These are phyloP conservation scores for Ophion slaviceki DNA, from an alignment of 2,888 invertebrate genomes.

Conservation along the genomic window DNA sequence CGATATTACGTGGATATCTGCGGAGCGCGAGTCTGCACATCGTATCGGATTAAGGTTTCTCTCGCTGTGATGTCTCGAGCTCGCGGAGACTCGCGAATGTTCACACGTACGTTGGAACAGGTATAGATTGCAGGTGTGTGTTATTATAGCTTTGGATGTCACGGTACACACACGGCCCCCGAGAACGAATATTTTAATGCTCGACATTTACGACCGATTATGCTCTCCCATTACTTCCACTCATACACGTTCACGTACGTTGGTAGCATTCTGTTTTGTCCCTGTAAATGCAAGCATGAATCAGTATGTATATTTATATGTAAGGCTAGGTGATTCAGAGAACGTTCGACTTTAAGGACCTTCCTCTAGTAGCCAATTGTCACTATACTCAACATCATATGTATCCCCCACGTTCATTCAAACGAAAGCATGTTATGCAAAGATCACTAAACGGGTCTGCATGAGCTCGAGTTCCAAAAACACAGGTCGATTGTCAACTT, in stretches of 20 bases:
- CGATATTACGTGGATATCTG: conserved; percentile 47
- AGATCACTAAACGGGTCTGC: too few relatives aligned
- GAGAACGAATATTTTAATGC: conserved; percentile 46
- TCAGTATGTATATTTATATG: too few relatives aligned
- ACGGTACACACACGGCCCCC: conserved; percentile 22
- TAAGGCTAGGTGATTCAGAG: too few relatives aligned
- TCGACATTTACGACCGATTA: conserved; percentile 60
- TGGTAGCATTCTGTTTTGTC: conserved; percentile 33
- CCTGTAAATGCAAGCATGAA: not conserved
- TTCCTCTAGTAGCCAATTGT: too few relatives aligned
- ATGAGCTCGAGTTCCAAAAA: too few relatives aligned
- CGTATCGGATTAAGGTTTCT: conserved; percentile 50
- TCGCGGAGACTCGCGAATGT: conserved; percentile 47
- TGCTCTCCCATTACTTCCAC: conserved; percentile 45
- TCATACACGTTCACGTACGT: conserved; percentile 37
- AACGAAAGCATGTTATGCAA: too few relatives aligned
- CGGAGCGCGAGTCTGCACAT: conserved; percentile 38
- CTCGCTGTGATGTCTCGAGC: conserved; percentile 56
- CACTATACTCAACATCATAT: too few relatives aligned
- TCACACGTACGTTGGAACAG: conserved; percentile 24
- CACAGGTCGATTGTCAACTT: too few relatives aligned
- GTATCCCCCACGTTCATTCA: too few relatives aligned
- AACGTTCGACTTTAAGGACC: too few relatives aligned
- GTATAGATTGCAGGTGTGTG: not conserved
- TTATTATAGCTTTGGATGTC: conserved; percentile 35